A percentile compares a stretch with the other conserved stretches of the same genome.
Conservation (phyloP, 2,113 vertebrate species). For the Tichodroma muraria region DNA sequence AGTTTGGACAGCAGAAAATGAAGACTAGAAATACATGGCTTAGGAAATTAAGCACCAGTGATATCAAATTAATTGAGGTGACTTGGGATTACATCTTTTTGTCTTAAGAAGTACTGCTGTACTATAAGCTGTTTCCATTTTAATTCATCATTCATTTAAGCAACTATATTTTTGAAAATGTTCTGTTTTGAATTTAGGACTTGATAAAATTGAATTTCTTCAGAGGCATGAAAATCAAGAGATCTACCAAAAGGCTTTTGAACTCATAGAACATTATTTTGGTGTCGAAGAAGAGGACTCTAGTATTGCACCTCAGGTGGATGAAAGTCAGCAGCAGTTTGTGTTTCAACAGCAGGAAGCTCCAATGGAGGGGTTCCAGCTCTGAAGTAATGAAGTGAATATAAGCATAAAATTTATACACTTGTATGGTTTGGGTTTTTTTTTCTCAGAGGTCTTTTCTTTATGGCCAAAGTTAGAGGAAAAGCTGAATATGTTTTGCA, state of each 20-base stretch:
- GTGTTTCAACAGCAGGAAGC: constrained; percentile 88
- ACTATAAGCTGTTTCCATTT: not conserved
- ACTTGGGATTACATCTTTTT: not conserved
- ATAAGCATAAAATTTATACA: not conserved
- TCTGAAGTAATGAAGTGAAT: constrained; percentile 64
- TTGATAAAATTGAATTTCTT: constrained; percentile 89
- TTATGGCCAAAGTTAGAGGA: constrained; percentile 37
- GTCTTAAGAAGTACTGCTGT: not conserved
- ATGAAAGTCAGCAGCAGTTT: constrained; percentile 87
- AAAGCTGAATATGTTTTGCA: constrained; percentile 38
- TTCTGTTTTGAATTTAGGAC: constrained; percentile 69
- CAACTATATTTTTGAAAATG: not conserved
- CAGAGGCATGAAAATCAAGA: constrained; percentile 91
- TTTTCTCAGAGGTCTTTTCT: not conserved
- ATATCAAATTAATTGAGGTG: not conserved
- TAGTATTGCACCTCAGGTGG: constrained; percentile 85
- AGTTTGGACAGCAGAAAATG: not conserved
- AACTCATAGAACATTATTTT: constrained; percentile 87
- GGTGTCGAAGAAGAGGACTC: constrained; percentile 87
- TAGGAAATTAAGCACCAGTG: not conserved
- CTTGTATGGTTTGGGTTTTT: not conserved
- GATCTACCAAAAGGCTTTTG: constrained; percentile 89
- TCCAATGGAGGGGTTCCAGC: constrained; percentile 88
- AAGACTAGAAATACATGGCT: not conserved
- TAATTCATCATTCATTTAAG: not conserved